Evolutionary conservation across 2,113 vertebrate species (phyloP).

Genomic region (Megaleporinus macrocephalus): DNA sequence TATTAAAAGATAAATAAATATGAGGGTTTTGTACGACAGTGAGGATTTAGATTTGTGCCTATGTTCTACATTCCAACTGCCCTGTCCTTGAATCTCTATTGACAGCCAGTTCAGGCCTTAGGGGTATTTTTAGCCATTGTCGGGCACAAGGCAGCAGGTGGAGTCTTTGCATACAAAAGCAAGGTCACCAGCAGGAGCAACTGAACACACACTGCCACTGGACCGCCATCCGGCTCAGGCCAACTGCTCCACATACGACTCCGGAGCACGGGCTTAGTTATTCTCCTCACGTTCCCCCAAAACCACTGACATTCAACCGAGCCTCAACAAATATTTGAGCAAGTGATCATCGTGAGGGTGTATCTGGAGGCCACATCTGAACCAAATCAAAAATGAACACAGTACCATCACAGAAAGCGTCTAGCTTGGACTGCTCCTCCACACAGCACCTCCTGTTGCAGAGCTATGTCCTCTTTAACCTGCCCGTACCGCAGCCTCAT

Average conservation of each 20-base stretch:
- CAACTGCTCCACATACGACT: not conserved
- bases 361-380: too few relatives aligned
- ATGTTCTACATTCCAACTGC: not conserved
- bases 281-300: too few relatives aligned
- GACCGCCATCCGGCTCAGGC: not conserved
- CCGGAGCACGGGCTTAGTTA: too few relatives aligned
- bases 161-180: constrained; percentile 69
- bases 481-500: not conserved
- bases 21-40: too few relatives aligned
- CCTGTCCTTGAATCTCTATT: constrained; percentile 74
- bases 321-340: too few relatives aligned
- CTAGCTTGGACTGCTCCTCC: not conserved
- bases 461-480: not conserved
- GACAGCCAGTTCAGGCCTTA: constrained; percentile 70
- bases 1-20: too few relatives aligned
- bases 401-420: too few relatives aligned
- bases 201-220: not conserved
- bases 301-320: too few relatives aligned
- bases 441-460: not conserved
- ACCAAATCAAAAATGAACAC: too few relatives aligned
- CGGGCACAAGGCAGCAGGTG: constrained; percentile 74
- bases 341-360: too few relatives aligned
- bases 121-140: constrained; percentile 76
- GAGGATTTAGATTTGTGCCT: not conserved
- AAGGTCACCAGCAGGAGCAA: constrained; percentile 67